Base-by-base conservation (phyloP, 2,797 vertebrate genomes). In the Aulostomus chinensis region DNA sequence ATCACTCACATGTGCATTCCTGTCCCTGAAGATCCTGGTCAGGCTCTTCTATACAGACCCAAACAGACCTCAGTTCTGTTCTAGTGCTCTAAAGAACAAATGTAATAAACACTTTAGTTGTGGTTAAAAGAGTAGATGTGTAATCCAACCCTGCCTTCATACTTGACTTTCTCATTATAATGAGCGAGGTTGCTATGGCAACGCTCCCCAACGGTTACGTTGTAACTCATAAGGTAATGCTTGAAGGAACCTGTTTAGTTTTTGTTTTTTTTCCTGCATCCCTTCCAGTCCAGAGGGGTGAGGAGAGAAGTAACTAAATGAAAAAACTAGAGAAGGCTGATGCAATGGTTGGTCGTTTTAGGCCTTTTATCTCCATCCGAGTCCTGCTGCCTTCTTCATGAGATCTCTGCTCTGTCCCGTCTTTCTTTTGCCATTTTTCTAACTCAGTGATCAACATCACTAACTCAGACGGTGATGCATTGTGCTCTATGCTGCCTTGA, bases 101-200 rank as follows among this genome's bases (percentile, higher is more conserved):
- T 57, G 42, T 29, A 60, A 61, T 41, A 61, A 65, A 59, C 45
- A 51, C 13, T 52, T 71, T 58, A 26, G 50, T 69, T 68, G 58
- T 58, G 49, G 56, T 76, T 80, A 33, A 76, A 71, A 60, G 56
- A 58, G 40, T 62, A 67, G 67, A 67, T 73, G 28, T 39, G 33
- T 51, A 39, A 55, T 61, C 58, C 45, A 56, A 73, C 52, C 36
- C 52, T 61, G 30, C 54, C 61, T 83, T 71, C 57, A 65, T 72
- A 70, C 36, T 77, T 85, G 70, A 68, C 31, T 53, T 64, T 73
- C 55, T 81, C 73, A 71, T 76, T 68, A 56, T 68, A 87, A 88
- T 80, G 76, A 89, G 80, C 68, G 50, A 7, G 26, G 89, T 93
- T 91, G 84, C 91, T 78, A 87, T 92, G 80, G 84, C 42, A 89